These are phyloP conservation scores for Coenonympha glycerion DNA, from an alignment of 2,888 invertebrate species.

Conservation along the genomic window DNA sequence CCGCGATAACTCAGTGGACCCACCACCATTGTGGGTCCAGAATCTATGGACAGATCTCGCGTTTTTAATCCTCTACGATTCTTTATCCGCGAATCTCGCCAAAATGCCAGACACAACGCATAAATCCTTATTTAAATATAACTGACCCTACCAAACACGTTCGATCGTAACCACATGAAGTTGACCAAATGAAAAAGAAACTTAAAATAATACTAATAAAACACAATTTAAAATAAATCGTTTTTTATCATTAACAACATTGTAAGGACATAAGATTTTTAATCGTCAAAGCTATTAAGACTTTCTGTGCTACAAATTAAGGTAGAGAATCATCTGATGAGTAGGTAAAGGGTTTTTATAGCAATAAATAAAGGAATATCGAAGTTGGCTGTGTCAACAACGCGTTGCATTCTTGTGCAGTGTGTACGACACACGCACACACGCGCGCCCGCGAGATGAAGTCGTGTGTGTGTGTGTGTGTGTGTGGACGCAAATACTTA, in stretches of 20 bases:
- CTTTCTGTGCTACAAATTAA: background rate
- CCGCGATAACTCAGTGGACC: constrained; percentile 40
- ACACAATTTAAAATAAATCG: constrained; percentile 30
- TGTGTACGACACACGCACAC: constrained; percentile 55
- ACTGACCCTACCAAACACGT: constrained; percentile 35
- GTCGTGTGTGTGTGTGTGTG: constrained; percentile 44
- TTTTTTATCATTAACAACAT: background rate
- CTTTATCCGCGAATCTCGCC: constrained; percentile 72
- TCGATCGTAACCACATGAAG: constrained; percentile 33
- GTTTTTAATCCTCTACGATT: constrained; percentile 56
- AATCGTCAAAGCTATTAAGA: constrained; percentile 23
- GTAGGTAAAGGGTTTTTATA: constrained; percentile 63
- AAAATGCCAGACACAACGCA: constrained; percentile 73
- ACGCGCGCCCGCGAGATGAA: constrained; percentile 28
- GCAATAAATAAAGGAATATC: constrained; percentile 76
- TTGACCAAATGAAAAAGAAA: constrained; percentile 30
- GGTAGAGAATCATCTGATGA: constrained; percentile 29
- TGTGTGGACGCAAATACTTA: constrained; percentile 68
- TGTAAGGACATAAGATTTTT: constrained; percentile 38
- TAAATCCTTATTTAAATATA: constrained; percentile 76
- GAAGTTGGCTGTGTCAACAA: constrained; percentile 76
- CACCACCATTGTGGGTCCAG: constrained; percentile 47
- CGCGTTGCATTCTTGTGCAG: constrained; percentile 74
- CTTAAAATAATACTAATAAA: constrained; percentile 32
- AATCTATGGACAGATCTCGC: constrained; percentile 52